Evolutionary conservation across 2,888 invertebrate species (phyloP).

Genomic region (Proisotoma minuta): DNA sequence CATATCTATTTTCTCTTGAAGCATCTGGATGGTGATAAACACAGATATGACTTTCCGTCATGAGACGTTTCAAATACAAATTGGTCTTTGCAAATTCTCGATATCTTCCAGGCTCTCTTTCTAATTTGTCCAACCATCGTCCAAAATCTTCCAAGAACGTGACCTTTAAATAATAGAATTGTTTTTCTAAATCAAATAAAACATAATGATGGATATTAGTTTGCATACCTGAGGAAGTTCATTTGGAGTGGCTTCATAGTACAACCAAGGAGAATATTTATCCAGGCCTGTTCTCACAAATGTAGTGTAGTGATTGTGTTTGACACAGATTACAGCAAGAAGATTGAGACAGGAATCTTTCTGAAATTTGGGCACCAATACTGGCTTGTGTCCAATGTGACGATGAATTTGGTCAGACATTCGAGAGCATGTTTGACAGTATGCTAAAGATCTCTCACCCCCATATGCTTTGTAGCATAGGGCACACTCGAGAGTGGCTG

Average conservation of each 20-base stretch:
- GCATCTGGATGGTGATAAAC: conserved; percentile 20
- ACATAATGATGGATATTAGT: not conserved
- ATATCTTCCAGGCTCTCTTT: conserved; percentile 26
- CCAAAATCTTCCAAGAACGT: conserved; percentile 26
- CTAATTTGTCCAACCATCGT: conserved; percentile 24
- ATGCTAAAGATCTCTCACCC: conserved; percentile 28
- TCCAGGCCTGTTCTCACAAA: conserved; percentile 29
- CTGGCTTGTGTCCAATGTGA: conserved; percentile 23
- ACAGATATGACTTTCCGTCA: conserved; percentile 37
- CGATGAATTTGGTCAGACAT: conserved; percentile 26
- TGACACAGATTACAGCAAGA: conserved; percentile 37
- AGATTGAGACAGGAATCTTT: conserved; percentile 23
- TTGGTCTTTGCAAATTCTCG: conserved; percentile 26
- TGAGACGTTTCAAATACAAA: conserved; percentile 27
- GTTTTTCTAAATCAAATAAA: too few species aligned
- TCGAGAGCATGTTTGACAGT: conserved; percentile 27
- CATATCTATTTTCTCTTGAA: not conserved
- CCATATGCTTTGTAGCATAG: conserved; percentile 30
- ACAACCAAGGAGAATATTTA: conserved; percentile 33
- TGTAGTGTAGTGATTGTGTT: conserved; percentile 23
- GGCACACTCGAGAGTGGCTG: conserved; percentile 25
- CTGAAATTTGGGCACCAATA: conserved; percentile 21
- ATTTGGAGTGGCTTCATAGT: conserved; percentile 27
- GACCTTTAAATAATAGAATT: conserved; percentile 27
- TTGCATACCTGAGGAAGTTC: conserved; percentile 27